Evolutionary conservation across 37 sponge, comb jelly and placozoan genomes (phyloP), one percentile per base, ranked within the genome.

Genomic region (Hormiphora californensis): DNA sequence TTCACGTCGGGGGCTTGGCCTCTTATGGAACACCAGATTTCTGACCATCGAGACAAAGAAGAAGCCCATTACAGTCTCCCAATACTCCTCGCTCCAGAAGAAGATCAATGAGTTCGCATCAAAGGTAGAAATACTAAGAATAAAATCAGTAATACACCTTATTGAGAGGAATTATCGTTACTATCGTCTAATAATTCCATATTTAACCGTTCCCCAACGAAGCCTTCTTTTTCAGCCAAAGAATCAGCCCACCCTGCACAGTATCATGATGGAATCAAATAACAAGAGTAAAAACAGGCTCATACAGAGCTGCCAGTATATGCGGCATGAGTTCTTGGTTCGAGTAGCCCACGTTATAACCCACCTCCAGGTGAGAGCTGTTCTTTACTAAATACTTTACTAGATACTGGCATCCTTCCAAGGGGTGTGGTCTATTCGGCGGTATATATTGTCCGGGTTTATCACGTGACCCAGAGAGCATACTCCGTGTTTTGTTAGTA

Each of bases 311-410:
- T 40, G 81, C 23, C 81, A 73, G 28, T 73, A 43, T 33, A 73
- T 73, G 81, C 32, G 38, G 17, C 8, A 28, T 1, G 81, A 73
- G 43, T 73, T 73, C 25, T 28, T 73, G 32, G 81, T 73, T 46
- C 12, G 81, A 12, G 43, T 73, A 11, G 7, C 81, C 11, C 40
- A 73, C 40, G 81, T 73, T 2, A 73, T 73, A n/a, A 73, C 23
- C 4, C 4, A 73, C 44, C 81, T 73, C 25, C 81, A 73, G 81
- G 81, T 73, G n/a, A n/a, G n/a, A n/a, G n/a, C 8, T 59, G 53
- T 9, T 49, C 9, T 15, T 49, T 49, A 49, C 15, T 49, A 15
- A 49, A 49, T 15, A 17, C 53, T 49, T 49, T 49, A 15, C 9
- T 17, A 49, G 9, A 17, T 49, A 49, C 53, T 49, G 12, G 15